A percentile compares a stretch with the other conserved stretches of the same genome.
phyloP scores from a whole-genome alignment of 2,113 vertebrate species.

The Triplophysa dalaica region DNA sequence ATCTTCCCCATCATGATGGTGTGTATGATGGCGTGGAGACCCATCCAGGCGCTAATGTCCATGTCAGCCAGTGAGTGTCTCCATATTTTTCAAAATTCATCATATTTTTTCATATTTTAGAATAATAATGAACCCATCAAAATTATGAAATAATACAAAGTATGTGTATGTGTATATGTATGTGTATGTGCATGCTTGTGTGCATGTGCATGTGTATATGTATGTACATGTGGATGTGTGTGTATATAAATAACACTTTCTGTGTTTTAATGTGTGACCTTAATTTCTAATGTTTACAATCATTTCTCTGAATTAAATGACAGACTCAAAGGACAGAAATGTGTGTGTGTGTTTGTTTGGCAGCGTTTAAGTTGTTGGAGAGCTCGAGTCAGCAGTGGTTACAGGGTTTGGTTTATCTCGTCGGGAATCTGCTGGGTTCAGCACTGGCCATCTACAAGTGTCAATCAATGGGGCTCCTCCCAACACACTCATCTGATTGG shows the following conservation, averaged over 20 bases:
- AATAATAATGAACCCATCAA: too few relatives aligned
- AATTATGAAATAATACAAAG: too few relatives aligned
- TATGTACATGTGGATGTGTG: too few relatives aligned
- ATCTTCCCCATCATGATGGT: conserved; percentile 99
- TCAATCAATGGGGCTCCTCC: conserved; percentile 95
- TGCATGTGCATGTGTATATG: too few relatives aligned
- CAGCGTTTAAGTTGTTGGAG: conserved; percentile 94
- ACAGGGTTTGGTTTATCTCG: conserved; percentile 91
- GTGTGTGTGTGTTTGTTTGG: conserved; percentile 31
- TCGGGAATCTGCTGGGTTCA: conserved; percentile 92
- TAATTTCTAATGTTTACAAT: neutral
- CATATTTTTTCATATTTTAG: too few relatives aligned
- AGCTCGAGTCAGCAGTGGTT: conserved; percentile 95
- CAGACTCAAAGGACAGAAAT: neutral
- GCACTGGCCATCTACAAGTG: conserved; percentile 95
- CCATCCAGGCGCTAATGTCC: conserved; percentile 95
- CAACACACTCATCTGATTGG: conserved; percentile 96
- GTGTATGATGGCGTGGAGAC: conserved; percentile 99
- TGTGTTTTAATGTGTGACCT: too few relatives aligned
- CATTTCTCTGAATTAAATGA: too few relatives aligned
- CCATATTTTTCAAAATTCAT: too few relatives aligned
- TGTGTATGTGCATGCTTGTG: too few relatives aligned
- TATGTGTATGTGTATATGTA: too few relatives aligned
- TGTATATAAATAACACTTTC: too few relatives aligned
- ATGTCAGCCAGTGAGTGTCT: conserved; percentile 91